Evolutionary conservation across 2,113 vertebrate species (phyloP), one percentile per base, ranked within the genome.

Genomic region (Phocoena phocoena): DNA sequence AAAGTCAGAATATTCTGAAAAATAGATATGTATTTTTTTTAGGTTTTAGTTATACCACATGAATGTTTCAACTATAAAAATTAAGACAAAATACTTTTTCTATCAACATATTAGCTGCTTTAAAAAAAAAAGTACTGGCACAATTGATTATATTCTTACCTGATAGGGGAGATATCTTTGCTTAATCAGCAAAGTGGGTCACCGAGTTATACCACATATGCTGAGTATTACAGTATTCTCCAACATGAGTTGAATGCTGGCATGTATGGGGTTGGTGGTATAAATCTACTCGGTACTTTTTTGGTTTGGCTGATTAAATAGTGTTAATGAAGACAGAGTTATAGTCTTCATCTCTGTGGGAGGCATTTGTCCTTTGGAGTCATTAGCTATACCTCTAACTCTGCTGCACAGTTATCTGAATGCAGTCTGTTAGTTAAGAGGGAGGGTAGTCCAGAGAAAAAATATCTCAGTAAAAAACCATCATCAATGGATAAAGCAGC

Each of bases 11-110:
- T 85, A 67, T 93, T 81, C 28, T 95, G 55, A 93, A 95, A 92
- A 79, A 88, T 47, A 93, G 12, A 65, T 31, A 53, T 13, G 8
- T 85, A 62, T 79, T 31, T 67, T 55, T 73, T 94, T 82, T 90
- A 89, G 38, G 38, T 70, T 47, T 87, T 68, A 83, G 79, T 92
- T 50, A 44, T 80, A 73, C 23, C 9, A 21, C 23, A 38, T 79
- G 76, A 73, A 58, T 70, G 70, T 65, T 96, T 93, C 44, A 93
- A 44, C 31, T 93, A 36, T 96, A 82, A 91, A 90, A 87, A 74
- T 68, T 74, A 92, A 76, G 74, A 38, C 14, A 80, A 82, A 58
- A 80, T 85, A 44, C 28, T 90, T 88, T 81, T 62, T 41, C 28
- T 81, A n/a, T 60, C 50, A 92, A 18, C 44, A 31, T 87, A 5